phyloP scores from a whole-genome alignment of 2,797 vertebrate genomes.

The Sus cebifrons region DNA sequence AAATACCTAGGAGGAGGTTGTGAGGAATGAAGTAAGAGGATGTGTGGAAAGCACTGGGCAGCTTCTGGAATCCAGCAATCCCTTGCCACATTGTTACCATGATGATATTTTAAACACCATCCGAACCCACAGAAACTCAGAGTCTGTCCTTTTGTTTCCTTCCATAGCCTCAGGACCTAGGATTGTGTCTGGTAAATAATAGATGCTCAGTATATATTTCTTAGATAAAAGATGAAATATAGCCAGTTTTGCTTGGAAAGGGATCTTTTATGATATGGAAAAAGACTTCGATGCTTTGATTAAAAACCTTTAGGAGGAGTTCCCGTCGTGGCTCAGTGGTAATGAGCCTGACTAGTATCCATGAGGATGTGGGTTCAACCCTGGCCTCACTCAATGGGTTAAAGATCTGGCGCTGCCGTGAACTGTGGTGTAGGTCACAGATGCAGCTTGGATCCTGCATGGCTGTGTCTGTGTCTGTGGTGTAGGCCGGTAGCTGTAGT shows the following conservation, averaged over 20 bases:
- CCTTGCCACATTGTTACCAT: neutral
- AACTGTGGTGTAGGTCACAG: too few relatives aligned
- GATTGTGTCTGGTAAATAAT: neutral
- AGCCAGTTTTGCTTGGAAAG: constrained; percentile 1
- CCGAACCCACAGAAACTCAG: neutral
- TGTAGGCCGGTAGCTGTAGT: too few relatives aligned
- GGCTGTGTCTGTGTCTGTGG: too few relatives aligned
- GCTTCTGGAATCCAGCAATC: neutral
- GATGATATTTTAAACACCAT: neutral
- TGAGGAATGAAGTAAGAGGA: neutral
- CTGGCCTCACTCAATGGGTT: too few relatives aligned
- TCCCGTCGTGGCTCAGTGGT: too few relatives aligned
- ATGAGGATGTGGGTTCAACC: too few relatives aligned
- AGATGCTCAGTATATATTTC: neutral
- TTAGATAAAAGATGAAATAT: neutral
- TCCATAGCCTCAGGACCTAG: neutral
- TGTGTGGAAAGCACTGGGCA: neutral
- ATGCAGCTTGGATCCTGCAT: too few relatives aligned
- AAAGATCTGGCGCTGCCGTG: too few relatives aligned
- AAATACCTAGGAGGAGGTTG: neutral
- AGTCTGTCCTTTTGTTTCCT: neutral
- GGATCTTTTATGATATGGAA: neutral
- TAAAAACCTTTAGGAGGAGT: too few relatives aligned
- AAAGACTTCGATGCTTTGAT: neutral
- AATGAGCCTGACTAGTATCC: too few relatives aligned